Evolutionary conservation across 2,113 vertebrate species (phyloP).

Genomic region (Daphoenositta chrysoptera): DNA sequence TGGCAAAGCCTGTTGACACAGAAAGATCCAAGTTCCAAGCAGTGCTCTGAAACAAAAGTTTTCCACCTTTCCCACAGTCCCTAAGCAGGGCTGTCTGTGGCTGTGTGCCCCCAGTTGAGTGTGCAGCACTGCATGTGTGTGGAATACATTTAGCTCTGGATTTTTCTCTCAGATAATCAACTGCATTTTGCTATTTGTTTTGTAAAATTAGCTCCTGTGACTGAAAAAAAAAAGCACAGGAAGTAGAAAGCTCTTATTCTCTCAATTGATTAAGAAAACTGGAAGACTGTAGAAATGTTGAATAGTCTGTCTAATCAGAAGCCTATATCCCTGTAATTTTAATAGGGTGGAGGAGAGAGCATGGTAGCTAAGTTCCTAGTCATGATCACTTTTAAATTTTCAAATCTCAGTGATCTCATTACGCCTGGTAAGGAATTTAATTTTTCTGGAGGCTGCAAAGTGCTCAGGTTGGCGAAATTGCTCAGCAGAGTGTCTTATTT

Average conservation of each 20-base stretch:
- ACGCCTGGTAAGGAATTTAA: not conserved
- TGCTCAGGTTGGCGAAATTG: not conserved
- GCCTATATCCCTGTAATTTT: not conserved
- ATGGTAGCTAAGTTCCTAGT: not conserved
- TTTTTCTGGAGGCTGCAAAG: not conserved
- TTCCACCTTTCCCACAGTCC: not conserved
- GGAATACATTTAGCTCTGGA: not conserved
- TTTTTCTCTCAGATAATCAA: not conserved
- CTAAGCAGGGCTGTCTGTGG: not conserved
- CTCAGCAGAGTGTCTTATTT: slow-evolving; percentile 16
- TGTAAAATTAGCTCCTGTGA: not conserved
- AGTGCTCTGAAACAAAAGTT: not conserved
- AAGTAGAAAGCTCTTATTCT: not conserved
- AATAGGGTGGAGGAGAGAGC: not conserved
- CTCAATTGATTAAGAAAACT: not conserved
- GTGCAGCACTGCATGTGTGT: fast-evolving
- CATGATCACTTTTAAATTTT: not conserved
- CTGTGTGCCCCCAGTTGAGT: not conserved
- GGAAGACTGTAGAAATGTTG: not conserved
- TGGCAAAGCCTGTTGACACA: not conserved
- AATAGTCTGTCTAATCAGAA: not conserved
- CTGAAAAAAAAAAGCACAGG: not conserved
- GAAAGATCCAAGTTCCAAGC: not conserved
- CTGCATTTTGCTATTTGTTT: not conserved
- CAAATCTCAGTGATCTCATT: not conserved